Percentiles rank a stretch among this genome's conserved stretches.
These are phyloP conservation scores for Chaitophorus viminalis DNA, from an alignment of 2,888 invertebrate genomes.

Conservation along the genomic window DNA sequence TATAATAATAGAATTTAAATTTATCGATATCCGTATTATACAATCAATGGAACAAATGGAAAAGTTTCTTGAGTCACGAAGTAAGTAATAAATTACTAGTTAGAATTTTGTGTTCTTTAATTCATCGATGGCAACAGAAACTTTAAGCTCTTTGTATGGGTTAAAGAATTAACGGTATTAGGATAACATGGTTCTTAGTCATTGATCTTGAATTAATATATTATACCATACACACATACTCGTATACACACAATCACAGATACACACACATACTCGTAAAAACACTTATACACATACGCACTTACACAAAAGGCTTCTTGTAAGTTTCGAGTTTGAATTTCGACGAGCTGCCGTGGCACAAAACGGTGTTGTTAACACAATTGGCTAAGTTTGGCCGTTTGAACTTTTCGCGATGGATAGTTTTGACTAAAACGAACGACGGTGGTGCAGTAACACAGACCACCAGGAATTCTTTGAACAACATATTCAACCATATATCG, in stretches of 20 bases:
- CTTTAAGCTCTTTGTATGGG: conserved; percentile 39
- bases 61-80: conserved; percentile 31
- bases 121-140: conserved; percentile 38
- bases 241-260: not conserved
- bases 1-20: conserved; percentile 19
- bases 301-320: conserved; percentile 8
- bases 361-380: conserved; percentile 52
- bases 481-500: conserved; percentile 22
- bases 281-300: not conserved
- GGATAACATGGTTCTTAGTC: conserved; percentile 38
- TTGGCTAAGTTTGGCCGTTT: conserved; percentile 50
- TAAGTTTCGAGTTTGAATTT: conserved; percentile 37
- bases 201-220: conserved; percentile 50
- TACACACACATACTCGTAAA: not conserved
- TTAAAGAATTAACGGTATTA: conserved; percentile 29
- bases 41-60: conserved; percentile 41
- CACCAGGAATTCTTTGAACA: conserved; percentile 35
- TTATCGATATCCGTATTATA: conserved; percentile 17
- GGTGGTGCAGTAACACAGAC: not conserved
- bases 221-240: conserved; percentile 26
- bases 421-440: conserved; percentile 43
- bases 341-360: conserved; percentile 23
- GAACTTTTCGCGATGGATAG: conserved; percentile 56
- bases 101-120: conserved; percentile 49
- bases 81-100: conserved; percentile 30